phyloP scores from a whole-genome alignment of 1,140 invertebrate genomes.

The Drosophila lini region DNA sequence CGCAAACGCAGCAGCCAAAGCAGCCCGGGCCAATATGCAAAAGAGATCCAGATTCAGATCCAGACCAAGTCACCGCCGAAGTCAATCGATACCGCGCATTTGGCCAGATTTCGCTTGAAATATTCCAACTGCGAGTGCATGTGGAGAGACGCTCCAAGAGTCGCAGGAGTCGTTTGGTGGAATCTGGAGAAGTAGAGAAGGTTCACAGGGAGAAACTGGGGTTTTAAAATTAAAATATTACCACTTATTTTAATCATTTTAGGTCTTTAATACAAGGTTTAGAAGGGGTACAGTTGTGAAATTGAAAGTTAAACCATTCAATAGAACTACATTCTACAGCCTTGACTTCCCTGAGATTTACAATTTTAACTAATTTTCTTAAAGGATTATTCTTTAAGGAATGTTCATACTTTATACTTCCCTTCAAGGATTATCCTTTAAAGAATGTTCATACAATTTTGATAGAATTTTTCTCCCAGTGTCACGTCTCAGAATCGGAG shows the following conservation, averaged over 20 bases:
- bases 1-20: conserved; percentile 54
- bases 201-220: conserved; percentile 18
- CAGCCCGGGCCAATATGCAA: conserved; percentile 49
- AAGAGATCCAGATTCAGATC: conserved; percentile 52
- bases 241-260: too few species aligned
- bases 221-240: not conserved
- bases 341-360: not conserved
- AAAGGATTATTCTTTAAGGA: not conserved
- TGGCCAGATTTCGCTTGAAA: conserved; percentile 75
- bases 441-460: not conserved
- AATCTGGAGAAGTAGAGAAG: conserved; percentile 13
- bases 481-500: conserved; percentile 52
- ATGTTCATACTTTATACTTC: too few species aligned
- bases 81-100: conserved; percentile 76
- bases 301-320: too few species aligned
- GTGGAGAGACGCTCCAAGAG: conserved; percentile 31
- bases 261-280: too few species aligned
- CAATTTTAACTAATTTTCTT: not conserved
- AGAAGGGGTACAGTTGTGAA: too few species aligned
- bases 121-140: conserved; percentile 68
- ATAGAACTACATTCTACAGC: not conserved
- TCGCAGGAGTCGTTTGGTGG: conserved; percentile 35
- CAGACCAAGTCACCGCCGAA: conserved; percentile 37
- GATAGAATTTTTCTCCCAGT: conserved; percentile 3
- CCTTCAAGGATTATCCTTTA: not conserved